Evolutionary conservation across 2,797 vertebrate species (phyloP).

Genomic region (Neosalanx taihuensis): DNA sequence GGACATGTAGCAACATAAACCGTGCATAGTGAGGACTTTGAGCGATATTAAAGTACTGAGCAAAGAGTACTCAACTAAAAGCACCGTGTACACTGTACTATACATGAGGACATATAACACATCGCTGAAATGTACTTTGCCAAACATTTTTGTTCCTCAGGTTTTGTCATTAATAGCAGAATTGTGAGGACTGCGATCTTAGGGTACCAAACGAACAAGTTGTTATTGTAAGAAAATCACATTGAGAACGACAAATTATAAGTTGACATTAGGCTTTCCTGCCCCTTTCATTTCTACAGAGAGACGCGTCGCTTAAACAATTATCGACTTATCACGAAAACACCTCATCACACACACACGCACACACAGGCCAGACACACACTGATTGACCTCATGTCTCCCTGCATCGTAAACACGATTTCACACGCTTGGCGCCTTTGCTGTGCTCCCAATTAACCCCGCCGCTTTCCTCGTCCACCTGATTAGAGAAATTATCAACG

Average conservation of each 20-base stretch:
- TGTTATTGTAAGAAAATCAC: conserved; percentile 3
- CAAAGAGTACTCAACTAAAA: background rate
- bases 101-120: background rate
- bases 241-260: background rate
- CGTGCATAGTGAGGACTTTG: no score
- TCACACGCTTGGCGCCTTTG: conserved; percentile 65
- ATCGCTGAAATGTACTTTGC: no score
- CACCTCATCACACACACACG: conserved; percentile 33
- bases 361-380: conserved; percentile 36
- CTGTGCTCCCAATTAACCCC: conserved; percentile 76
- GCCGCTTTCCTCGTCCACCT: conserved; percentile 68
- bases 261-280: conserved; percentile 28
- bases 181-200: background rate
- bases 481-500: conserved; percentile 74
- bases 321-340: conserved; percentile 53
- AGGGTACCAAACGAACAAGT: background rate
- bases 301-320: conserved; percentile 52
- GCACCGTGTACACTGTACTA: background rate
- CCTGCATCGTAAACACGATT: conserved; percentile 69
- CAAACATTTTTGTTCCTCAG: no score
- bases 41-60: background rate
- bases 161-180: no score
- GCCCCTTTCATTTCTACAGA: conserved; percentile 34
- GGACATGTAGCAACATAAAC: no score
- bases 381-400: conserved; percentile 50